These are phyloP conservation scores for Plumapathes pennacea DNA, from an alignment of 92 coral and sea anemone genomes.

Conservation along the genomic window DNA sequence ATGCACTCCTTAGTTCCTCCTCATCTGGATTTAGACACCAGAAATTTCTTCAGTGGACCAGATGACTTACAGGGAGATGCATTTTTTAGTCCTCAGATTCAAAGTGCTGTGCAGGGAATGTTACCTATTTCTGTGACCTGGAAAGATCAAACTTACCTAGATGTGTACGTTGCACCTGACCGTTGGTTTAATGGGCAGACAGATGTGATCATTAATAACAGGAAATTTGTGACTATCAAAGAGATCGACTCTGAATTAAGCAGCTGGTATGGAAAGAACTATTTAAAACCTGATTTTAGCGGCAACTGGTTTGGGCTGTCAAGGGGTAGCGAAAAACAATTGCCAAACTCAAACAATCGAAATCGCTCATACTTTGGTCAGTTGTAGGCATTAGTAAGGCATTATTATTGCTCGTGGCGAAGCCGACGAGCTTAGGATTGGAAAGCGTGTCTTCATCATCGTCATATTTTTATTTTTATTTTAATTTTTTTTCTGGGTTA, in stretches of 20 bases:
- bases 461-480: too few species aligned
- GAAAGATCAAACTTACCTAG: slow-evolving; percentile 47
- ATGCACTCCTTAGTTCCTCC: slow-evolving; percentile 33
- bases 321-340: too few species aligned
- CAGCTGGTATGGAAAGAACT: slow-evolving; percentile 55
- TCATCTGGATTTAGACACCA: slow-evolving; percentile 25
- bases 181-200: slow-evolving; percentile 55
- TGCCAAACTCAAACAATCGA: too few species aligned
- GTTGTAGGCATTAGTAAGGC: too few species aligned
- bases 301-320: slow-evolving; percentile 50
- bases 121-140: slow-evolving; percentile 17
- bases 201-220: slow-evolving; percentile 33
- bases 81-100: slow-evolving; percentile 41
- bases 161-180: slow-evolving; percentile 43
- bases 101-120: slow-evolving; percentile 13
- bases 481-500: too few species aligned
- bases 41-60: slow-evolving; percentile 45
- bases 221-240: slow-evolving; percentile 33
- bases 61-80: slow-evolving; percentile 48
- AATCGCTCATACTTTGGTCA: too few species aligned
- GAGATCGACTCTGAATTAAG: slow-evolving; percentile 26
- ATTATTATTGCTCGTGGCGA: too few species aligned
- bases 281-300: slow-evolving; percentile 21
- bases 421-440: too few species aligned
- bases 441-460: too few species aligned